phyloP scores from a whole-genome alignment of 2,888 invertebrate species.

The Temnothorax ravouxi region DNA sequence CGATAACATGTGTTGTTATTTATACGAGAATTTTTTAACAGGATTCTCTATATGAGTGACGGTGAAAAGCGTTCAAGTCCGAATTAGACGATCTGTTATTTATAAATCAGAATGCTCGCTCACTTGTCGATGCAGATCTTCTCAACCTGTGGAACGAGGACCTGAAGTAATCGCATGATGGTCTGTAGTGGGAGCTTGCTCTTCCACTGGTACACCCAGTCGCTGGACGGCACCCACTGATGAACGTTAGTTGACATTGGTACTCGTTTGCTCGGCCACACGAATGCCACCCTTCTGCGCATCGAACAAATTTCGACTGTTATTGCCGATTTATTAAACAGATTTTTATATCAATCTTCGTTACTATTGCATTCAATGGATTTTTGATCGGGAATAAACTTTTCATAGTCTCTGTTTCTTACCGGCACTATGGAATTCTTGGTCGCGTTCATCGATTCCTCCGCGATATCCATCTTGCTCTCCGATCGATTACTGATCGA shows the following conservation, averaged over 20 bases:
- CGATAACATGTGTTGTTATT: neutral
- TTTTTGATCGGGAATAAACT: neutral
- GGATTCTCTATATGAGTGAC: neutral
- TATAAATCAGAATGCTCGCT: constrained; percentile 54
- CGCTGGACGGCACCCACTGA: constrained; percentile 96
- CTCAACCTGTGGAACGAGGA: constrained; percentile 99
- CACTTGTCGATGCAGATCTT: constrained; percentile 97
- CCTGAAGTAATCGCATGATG: constrained; percentile 99
- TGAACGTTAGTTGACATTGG: constrained; percentile 76
- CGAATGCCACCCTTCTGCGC: constrained; percentile 89
- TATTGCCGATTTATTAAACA: neutral
- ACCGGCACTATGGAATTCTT: constrained; percentile 85
- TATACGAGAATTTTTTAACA: neutral
- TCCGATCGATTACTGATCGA: constrained; percentile 66
- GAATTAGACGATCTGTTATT: neutral
- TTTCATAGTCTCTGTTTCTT: constrained; percentile 60
- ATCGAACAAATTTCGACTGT: neutral
- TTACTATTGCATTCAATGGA: neutral
- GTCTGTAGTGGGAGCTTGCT: constrained; percentile 99
- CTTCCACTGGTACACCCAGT: constrained; percentile 99
- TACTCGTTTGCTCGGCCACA: constrained; percentile 86
- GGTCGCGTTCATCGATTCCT: constrained; percentile 68
- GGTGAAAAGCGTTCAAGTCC: neutral
- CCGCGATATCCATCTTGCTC: constrained; percentile 72
- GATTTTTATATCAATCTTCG: neutral